Conservation (phyloP, 2,888 invertebrate genomes). For the Oscheius sp. region DNA sequence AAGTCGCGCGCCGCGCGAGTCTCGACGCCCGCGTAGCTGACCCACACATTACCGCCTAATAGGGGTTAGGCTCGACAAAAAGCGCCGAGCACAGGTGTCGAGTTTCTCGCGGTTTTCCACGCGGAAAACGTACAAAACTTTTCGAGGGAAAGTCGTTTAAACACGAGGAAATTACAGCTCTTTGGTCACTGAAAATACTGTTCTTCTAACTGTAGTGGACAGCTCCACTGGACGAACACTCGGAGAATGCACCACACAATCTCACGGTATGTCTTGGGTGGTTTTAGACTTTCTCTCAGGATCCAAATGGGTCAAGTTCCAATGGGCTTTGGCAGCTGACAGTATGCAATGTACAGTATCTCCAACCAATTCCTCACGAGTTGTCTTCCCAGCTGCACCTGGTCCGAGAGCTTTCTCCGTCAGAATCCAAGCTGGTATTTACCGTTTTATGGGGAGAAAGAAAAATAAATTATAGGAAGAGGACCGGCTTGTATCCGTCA, state of each 20-base stretch:
- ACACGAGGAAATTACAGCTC: slow-evolving; percentile 7
- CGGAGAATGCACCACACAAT: slow-evolving; percentile 46
- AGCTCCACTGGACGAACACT: slow-evolving; percentile 51
- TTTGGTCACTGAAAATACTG: slow-evolving; percentile 33
- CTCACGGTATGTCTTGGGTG: no score
- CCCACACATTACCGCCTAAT: slow-evolving; percentile 25
- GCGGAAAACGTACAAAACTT: background rate
- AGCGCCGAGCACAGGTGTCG: slow-evolving; percentile 18
- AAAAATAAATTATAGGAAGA: slow-evolving; percentile 21
- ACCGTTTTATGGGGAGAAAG: no score
- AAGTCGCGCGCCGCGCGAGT: slow-evolving; percentile 24
- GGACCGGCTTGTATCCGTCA: slow-evolving; percentile 58
- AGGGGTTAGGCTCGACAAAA: slow-evolving; percentile 25
- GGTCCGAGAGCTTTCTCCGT: slow-evolving; percentile 54
- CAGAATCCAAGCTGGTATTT: slow-evolving; percentile 52
- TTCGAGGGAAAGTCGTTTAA: background rate
- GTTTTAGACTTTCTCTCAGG: slow-evolving; percentile 8
- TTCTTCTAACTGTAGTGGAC: slow-evolving; percentile 49
- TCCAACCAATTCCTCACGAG: slow-evolving; percentile 31
- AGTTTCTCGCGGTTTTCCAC: slow-evolving; percentile 9
- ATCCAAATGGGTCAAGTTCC: slow-evolving; percentile 53
- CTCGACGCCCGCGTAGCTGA: background rate
- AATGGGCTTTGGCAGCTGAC: slow-evolving; percentile 53
- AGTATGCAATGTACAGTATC: slow-evolving; percentile 51
- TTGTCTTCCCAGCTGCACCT: slow-evolving; percentile 35